These are phyloP conservation scores for Spongilla lacustris DNA, from an alignment of 37 sponge, comb jelly and placozoan species.

Conservation along the genomic window DNA sequence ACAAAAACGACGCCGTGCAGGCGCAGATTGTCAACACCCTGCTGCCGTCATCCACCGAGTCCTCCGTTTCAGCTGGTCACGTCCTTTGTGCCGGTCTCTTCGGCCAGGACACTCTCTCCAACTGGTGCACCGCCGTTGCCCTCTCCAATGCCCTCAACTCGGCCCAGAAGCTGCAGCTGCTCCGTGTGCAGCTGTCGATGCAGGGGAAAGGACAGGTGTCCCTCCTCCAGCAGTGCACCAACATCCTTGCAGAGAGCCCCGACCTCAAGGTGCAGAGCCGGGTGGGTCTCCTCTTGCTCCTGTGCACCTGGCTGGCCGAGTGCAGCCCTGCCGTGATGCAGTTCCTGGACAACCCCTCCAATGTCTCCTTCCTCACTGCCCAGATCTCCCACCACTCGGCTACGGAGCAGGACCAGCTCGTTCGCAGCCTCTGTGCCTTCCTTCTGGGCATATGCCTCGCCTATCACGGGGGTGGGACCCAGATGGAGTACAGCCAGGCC, in stretches of 20 bases:
- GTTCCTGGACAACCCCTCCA: slow-evolving; percentile 72
- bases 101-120: slow-evolving; percentile 72
- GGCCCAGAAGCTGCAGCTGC: slow-evolving; percentile 68
- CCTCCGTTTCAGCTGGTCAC: slow-evolving; percentile 86
- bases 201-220: slow-evolving; percentile 75
- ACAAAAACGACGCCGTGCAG: slow-evolving; percentile 79
- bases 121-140: slow-evolving; percentile 78
- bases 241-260: slow-evolving; percentile 37
- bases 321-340: slow-evolving; percentile 73
- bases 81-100: slow-evolving; percentile 93
- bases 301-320: slow-evolving; percentile 80
- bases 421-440: slow-evolving; percentile 71
- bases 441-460: slow-evolving; percentile 76
- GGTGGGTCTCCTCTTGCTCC: slow-evolving; percentile 81
- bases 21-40: slow-evolving; percentile 83
- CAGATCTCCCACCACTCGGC: slow-evolving; percentile 62
- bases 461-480: slow-evolving; percentile 58
- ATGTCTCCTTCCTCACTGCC: slow-evolving; percentile 75
- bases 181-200: slow-evolving; percentile 87
- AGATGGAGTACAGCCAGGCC: slow-evolving; percentile 63
- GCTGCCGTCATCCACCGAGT: slow-evolving; percentile 71
- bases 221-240: slow-evolving; percentile 75
- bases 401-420: slow-evolving; percentile 61
- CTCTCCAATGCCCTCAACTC: slow-evolving; percentile 61
- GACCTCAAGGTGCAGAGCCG: slow-evolving; percentile 61